Evolutionary conservation across 2,113 vertebrate species (phyloP), one percentile per base, ranked within the genome.

Genomic region (Collichthys lucidus): DNA sequence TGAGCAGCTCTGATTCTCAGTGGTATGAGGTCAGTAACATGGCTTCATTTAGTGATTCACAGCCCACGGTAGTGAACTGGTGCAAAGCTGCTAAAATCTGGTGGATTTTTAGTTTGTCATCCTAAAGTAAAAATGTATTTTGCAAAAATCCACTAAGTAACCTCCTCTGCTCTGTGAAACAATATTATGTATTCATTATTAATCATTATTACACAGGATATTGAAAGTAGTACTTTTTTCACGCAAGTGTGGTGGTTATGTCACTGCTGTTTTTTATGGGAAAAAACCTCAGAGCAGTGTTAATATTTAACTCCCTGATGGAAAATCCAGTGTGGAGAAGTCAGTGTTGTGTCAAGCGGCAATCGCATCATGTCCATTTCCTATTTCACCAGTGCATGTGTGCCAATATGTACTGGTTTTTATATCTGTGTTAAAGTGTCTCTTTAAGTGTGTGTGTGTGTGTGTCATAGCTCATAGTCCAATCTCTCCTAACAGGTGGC

Each of bases 1-100:
- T 90, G 91, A 82, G 4, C 85, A 91, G 49, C 84, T 40, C 90
- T 2, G 35, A 90, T 0, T 83, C 80, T 26, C 42, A 89, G 88
- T 94, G 87, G 88, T 94, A 87, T 47, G 93, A 94, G 92, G 93
- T 94, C 49, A 88, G 92, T 82, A 1, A 3, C 3, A 15, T 22
- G 46, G 11, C 42, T 46, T 55, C 4, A 75, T 72, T 22, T 15
- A 66, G 4, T 29, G 31, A 26, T 17, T 22, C 8, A 46, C 4
- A 24, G 14, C 16, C 55, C 6, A n/a, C 12, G 4, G 26, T 16
- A 6, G n/a, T 26, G 11, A 26, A 17, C 24, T 12, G 22, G 1
- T 29, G 44, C 11, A 49, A 66, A 65, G 7, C 66, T 55, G 46
- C 14, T 11, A 1, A 17, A 12, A 24, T 49, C 2, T 29, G 1